Percentiles rank a stretch among this genome's conserved stretches.
Conservation (phyloP, 2,888 invertebrate genomes). For the Agonopterix subpropinquella region DNA sequence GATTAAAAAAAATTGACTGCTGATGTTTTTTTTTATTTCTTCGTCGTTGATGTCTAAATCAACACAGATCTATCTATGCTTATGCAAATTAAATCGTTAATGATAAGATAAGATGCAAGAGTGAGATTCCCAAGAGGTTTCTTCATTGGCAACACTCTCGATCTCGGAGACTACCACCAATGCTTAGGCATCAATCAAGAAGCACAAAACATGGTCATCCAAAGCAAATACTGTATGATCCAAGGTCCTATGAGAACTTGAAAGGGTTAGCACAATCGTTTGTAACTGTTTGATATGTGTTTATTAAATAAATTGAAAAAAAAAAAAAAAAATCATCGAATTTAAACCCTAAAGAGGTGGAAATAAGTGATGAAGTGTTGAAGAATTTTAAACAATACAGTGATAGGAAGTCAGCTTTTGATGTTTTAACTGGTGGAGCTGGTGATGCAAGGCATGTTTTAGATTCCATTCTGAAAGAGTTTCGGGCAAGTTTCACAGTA, state of each 20-base stretch:
- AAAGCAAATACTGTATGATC: constrained; percentile 53
- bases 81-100: no score
- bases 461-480: no score
- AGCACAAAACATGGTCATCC: constrained; percentile 24
- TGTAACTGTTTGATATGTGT: no score
- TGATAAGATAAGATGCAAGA: constrained; percentile 22
- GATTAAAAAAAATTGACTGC: no score
- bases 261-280: background rate
- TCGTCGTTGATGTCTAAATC: no score
- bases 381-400: background rate
- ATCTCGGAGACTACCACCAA: constrained; percentile 37
- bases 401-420: background rate
- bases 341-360: background rate
- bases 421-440: background rate
- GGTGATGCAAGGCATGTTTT: background rate
- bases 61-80: no score
- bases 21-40: no score
- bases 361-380: background rate
- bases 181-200: constrained; percentile 28
- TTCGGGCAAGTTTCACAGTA: no score
- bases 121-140: constrained; percentile 31
- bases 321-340: no score
- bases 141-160: constrained; percentile 21
- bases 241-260: constrained; percentile 21
- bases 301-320: no score